A percentile compares a stretch with the other conserved stretches of the same genome.
Conservation (phyloP, 2,888 invertebrate genomes). For the Melitaea athalia region DNA sequence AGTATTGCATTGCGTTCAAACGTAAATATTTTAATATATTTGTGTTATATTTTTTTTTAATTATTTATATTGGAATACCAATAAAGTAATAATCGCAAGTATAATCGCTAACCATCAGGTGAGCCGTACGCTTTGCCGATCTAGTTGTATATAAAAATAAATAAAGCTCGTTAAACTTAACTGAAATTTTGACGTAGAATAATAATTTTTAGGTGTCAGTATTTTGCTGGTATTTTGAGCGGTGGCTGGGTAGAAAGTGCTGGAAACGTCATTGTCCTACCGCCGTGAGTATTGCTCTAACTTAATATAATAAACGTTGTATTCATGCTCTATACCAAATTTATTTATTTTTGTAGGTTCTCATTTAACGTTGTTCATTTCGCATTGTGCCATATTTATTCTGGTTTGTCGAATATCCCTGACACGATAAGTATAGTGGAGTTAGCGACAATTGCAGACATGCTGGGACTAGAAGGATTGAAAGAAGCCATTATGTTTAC, state of each 20-base stretch:
- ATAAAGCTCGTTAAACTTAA: neutral
- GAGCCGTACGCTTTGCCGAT: too few species aligned
- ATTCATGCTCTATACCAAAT: neutral
- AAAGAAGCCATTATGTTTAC: conserved; percentile 95
- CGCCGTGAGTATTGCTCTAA: conserved; percentile 82
- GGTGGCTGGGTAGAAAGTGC: conserved; percentile 91
- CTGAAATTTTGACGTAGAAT: neutral
- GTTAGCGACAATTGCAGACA: conserved; percentile 93
- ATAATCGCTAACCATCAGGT: too few species aligned
- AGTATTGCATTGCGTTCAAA: too few species aligned
- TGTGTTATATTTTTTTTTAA: too few species aligned
- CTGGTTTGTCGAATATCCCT: conserved; percentile 94
- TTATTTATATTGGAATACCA: too few species aligned
- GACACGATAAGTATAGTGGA: conserved; percentile 93
- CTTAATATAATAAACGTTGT: neutral
- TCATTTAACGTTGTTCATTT: conserved; percentile 94
- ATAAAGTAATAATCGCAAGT: too few species aligned
- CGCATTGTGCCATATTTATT: conserved; percentile 96
- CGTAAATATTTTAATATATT: too few species aligned
- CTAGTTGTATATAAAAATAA: neutral
- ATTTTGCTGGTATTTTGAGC: conserved; percentile 94
- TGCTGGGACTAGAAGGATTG: conserved; percentile 94
- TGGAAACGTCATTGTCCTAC: conserved; percentile 91
- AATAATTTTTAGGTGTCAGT: conserved; percentile 87
- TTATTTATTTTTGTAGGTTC: conserved; percentile 80